Evolutionary conservation across 2,113 vertebrate genomes (phyloP), one percentile per base, ranked within the genome.

Genomic region (Tetrao urogallus): DNA sequence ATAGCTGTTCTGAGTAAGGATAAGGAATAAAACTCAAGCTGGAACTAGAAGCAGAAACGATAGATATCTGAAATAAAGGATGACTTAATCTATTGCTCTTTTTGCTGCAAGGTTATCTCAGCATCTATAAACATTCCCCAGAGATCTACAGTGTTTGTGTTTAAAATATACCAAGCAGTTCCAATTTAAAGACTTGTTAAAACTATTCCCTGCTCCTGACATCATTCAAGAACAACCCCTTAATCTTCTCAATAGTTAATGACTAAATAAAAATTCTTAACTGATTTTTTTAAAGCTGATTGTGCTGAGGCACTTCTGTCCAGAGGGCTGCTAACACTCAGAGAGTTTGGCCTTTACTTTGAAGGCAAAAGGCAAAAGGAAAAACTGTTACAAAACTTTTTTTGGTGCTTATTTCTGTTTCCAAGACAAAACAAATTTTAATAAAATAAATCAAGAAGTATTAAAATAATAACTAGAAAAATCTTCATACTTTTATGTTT

Each of bases 11-110:
- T 80, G 96, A 94, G 91, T 71, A 84, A 81, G 73, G 76, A 86
- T 66, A 91, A 89, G 89, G 79, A 88, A 89, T 50, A 71, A 90
- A 92, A 86, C 17, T 38, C 6, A 82, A 94, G 48, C 28, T 70
- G 30, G n/a, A 91, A 94, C 66, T 36, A 61, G 50, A 92, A 93
- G 93, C 38, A 86, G 86, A 54, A 54, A 28, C 15, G 15, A 92
- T 65, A 91, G 45, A 30, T 93, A 92, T 90, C 77, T 92, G 90
- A 86, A 96, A 95, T 82, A 96, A 94, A 93, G 76, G 73, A 90
- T 50, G 73, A 86, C 72, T 78, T 86, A 36, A 77, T 82, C 88
- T 95, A 77, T 42, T 72, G 72, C 47, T 89, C 18, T 94, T 67
- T 95, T 67, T 77, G 61, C 81, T 95, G 21, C 36, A 93, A 94